Conservation (phyloP, 2,888 invertebrate genomes). For the Gandaritis pyraliata region DNA sequence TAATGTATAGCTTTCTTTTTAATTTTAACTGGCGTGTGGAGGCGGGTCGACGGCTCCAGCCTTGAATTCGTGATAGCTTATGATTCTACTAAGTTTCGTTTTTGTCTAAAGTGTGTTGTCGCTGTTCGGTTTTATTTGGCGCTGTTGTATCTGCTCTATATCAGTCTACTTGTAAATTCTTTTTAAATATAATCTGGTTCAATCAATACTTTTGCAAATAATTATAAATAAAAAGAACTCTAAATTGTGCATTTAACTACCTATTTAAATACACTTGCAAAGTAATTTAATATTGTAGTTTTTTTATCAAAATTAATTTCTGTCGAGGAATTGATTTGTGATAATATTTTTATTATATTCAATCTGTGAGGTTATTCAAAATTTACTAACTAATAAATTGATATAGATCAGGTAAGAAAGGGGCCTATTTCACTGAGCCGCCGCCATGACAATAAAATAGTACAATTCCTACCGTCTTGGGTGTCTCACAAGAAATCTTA, state of each 20-base stretch:
- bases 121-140: slow-evolving; percentile 2
- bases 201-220: no score
- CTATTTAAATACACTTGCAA: no score
- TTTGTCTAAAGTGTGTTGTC: slow-evolving; percentile 3
- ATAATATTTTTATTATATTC: slow-evolving; percentile 1
- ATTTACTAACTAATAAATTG: not conserved
- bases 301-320: no score
- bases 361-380: not conserved
- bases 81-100: slow-evolving; percentile 33
- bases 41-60: slow-evolving; percentile 58
- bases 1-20: slow-evolving; percentile 77
- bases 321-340: no score
- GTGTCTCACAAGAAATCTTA: no score
- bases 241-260: no score
- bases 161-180: not conserved
- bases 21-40: slow-evolving; percentile 56
- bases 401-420: slow-evolving; percentile 7
- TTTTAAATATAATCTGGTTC: no score
- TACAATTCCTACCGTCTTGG: not conserved
- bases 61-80: slow-evolving; percentile 62
- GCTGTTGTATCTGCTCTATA: slow-evolving; percentile 28
- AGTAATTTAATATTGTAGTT: no score
- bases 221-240: no score
- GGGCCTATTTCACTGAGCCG: not conserved
- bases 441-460: not conserved